Percentiles rank a stretch among this genome's conserved stretches.
Evolutionary conservation across 2,113 vertebrate species (phyloP).

Genomic region (Brienomyrus brachyistius): DNA sequence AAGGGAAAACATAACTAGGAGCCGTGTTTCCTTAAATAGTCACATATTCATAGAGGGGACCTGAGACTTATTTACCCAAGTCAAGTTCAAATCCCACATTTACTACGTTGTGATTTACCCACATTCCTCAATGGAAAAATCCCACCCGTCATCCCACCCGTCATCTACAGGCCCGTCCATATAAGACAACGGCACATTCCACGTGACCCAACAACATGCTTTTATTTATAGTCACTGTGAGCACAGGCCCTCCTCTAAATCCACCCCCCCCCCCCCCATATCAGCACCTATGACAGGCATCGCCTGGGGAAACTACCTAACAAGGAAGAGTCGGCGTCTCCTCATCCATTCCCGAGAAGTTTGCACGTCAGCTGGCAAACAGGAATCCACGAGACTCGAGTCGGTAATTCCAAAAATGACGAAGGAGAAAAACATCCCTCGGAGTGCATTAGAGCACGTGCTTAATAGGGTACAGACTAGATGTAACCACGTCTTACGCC

Average conservation of each 20-base stretch:
- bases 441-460: not conserved
- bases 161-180: conserved; percentile 55
- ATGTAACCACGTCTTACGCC: not conserved
- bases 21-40: conserved; percentile 37
- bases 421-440: not conserved
- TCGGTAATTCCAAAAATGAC: not conserved
- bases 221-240: conserved; percentile 79
- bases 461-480: not conserved
- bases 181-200: conserved; percentile 71
- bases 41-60: conserved; percentile 27
- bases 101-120: conserved; percentile 38
- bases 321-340: conserved; percentile 70
- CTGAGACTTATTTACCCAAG: not conserved
- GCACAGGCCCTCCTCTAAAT: conserved; percentile 69
- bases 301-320: conserved; percentile 66
- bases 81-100: not conserved
- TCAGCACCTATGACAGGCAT: conserved; percentile 74
- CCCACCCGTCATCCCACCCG: conserved; percentile 35
- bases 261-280: conserved; percentile 62
- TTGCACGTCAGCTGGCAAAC: conserved; percentile 12
- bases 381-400: not conserved
- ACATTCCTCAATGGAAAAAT: conserved; percentile 54
- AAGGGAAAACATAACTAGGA: conserved; percentile 14
- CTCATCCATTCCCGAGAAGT: not conserved
- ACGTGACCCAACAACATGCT: conserved; percentile 74